Conservation (phyloP, 1,140 invertebrate genomes). For the Caenorhabditis briggsae region DNA sequence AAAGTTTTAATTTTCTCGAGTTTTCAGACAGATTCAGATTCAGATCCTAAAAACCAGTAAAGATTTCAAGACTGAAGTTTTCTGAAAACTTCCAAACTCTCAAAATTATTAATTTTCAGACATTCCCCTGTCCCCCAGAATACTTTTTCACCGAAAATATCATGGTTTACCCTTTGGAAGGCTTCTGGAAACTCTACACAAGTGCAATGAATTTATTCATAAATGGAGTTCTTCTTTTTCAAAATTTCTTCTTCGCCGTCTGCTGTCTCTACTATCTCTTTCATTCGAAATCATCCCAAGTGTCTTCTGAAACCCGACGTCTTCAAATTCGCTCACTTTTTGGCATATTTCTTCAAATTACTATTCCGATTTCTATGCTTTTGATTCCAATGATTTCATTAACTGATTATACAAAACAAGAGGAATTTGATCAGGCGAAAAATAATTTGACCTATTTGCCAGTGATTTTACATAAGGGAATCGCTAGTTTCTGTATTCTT, state of each 20-base stretch:
- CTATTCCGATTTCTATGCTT: neutral
- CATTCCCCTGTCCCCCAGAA: neutral
- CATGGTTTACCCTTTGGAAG: neutral
- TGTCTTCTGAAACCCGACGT: neutral
- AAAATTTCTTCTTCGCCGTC: neutral
- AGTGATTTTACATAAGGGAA: neutral
- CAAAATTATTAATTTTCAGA: neutral
- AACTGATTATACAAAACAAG: neutral
- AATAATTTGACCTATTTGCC: neutral
- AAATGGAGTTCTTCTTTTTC: neutral
- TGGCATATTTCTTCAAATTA: neutral
- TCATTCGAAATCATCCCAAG: neutral
- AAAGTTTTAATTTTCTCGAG: no score
- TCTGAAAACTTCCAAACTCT: no score
- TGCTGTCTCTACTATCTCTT: conserved; percentile 8
- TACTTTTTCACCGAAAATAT: conserved; percentile 2
- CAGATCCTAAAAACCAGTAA: no score
- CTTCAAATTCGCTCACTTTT: neutral
- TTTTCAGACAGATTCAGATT: no score
- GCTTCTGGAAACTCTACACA: neutral
- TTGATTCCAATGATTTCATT: neutral
- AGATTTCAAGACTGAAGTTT: no score
- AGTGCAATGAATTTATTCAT: neutral
- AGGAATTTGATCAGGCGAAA: neutral
- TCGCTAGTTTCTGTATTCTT: neutral